phyloP scores from a whole-genome alignment of 1,140 invertebrate species.

The Oppia nitens region DNA sequence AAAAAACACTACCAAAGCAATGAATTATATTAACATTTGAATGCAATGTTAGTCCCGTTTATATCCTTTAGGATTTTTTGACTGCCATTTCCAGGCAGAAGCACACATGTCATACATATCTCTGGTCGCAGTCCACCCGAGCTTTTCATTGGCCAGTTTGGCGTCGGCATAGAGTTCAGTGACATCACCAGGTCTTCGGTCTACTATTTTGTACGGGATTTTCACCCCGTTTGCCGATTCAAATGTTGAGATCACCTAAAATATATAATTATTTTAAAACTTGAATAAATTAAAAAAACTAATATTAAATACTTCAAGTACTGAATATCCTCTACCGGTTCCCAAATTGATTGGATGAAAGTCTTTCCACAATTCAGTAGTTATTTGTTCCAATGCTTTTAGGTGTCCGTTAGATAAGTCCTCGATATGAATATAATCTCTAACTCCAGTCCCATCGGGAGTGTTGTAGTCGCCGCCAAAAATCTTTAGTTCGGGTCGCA shows the following conservation, averaged over 20 bases:
- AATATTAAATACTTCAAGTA: conserved; percentile 36
- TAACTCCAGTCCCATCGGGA: conserved; percentile 79
- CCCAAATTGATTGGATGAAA: conserved; percentile 78
- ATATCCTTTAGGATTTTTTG: conserved; percentile 57
- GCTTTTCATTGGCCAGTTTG: conserved; percentile 47
- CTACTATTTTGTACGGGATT: conserved; percentile 56
- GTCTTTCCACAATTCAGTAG: background rate
- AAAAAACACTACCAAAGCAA: too few relatives aligned
- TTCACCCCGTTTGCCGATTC: conserved; percentile 48
- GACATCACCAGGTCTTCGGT: conserved; percentile 63
- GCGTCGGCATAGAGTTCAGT: conserved; percentile 68
- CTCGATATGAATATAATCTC: conserved; percentile 95
- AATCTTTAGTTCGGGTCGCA: conserved; percentile 53
- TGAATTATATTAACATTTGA: too few relatives aligned
- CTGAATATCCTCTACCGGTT: conserved; percentile 83
- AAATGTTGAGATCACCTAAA: conserved; percentile 47
- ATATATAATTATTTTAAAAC: background rate
- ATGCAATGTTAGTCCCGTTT: background rate
- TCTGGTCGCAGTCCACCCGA: conserved; percentile 62
- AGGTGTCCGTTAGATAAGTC: conserved; percentile 86
- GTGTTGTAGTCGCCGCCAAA: conserved; percentile 89
- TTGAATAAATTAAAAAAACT: background rate
- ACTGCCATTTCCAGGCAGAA: conserved; percentile 82
- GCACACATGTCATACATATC: conserved; percentile 69
- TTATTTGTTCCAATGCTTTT: conserved; percentile 42